Evolutionary conservation across 2,113 vertebrate genomes (phyloP).

Genomic region (Leucopsar rothschildi): DNA sequence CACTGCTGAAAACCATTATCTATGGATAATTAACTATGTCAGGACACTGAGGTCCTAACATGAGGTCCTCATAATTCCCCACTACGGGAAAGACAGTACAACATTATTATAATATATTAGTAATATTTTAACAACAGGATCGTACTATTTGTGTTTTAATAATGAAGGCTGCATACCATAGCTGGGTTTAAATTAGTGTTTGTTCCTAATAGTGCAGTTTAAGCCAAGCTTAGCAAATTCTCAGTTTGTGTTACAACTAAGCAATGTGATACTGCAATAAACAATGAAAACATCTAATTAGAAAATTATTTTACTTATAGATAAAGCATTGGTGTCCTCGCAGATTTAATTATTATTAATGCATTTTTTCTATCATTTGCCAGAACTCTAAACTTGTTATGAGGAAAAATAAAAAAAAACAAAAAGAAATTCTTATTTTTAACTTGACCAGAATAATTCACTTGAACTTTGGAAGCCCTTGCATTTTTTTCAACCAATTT

Average conservation of each 20-base stretch:
- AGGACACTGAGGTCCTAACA: slow-evolving; percentile 74
- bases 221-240: not conserved
- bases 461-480: slow-evolving; percentile 4
- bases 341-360: not conserved
- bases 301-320: not conserved
- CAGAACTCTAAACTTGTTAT: not conserved
- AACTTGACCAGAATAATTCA: not conserved
- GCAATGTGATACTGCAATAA: not conserved
- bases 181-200: not conserved
- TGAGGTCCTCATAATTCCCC: slow-evolving; percentile 67
- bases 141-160: slow-evolving; percentile 36
- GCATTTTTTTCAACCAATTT: slow-evolving; percentile 28
- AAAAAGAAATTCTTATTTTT: not conserved
- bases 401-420: not conserved
- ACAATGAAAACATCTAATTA: not conserved
- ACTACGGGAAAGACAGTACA: slow-evolving; percentile 61
- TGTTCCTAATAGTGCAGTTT: not conserved
- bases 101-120: slow-evolving; percentile 63
- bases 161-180: not conserved
- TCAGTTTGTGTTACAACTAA: not conserved
- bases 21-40: slow-evolving; percentile 78
- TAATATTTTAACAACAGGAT: slow-evolving; percentile 61
- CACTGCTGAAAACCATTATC: slow-evolving; percentile 72
- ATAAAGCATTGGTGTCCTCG: not conserved
- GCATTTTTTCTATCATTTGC: not conserved